These are phyloP conservation scores for Asarcornis scutulata DNA, from an alignment of 2,113 vertebrate genomes.

Conservation along the genomic window DNA sequence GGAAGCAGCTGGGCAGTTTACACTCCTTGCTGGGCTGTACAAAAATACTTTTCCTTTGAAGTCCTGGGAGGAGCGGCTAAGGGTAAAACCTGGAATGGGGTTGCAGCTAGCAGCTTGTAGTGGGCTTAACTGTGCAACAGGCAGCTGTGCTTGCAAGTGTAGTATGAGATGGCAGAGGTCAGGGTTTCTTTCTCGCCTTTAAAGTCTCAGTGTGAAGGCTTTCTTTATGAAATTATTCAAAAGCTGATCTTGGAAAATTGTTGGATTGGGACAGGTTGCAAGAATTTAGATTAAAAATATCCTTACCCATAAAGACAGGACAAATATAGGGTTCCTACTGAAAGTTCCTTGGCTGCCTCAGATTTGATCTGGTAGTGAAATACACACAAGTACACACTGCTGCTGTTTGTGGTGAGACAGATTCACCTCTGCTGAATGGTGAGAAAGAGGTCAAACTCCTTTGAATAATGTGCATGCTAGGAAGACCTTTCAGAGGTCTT, in stretches of 20 bases:
- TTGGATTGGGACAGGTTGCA: background rate
- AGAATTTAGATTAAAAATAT: background rate
- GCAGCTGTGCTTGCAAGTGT: background rate
- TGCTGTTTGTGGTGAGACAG: background rate
- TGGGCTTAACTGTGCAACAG: background rate
- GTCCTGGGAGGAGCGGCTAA: slow-evolving; percentile 71
- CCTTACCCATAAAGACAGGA: background rate
- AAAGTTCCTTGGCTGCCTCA: background rate
- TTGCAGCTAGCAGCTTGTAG: background rate
- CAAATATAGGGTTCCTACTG: background rate
- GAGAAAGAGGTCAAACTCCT: background rate
- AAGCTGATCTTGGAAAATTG: background rate
- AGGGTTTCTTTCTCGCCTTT: background rate
- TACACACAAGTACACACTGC: background rate
- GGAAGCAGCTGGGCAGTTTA: slow-evolving; percentile 84
- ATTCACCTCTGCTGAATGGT: background rate
- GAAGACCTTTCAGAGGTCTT: background rate
- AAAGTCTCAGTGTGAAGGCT: background rate
- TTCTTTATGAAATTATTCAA: background rate
- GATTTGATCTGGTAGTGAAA: background rate
- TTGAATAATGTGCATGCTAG: background rate
- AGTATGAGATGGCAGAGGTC: background rate
- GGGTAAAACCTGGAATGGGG: slow-evolving; percentile 78
- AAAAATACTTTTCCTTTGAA: slow-evolving; percentile 86
- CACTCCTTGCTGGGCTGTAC: slow-evolving; percentile 80